Base-by-base conservation (phyloP, 2,113 vertebrate genomes). In the Alosa alosa region DNA sequence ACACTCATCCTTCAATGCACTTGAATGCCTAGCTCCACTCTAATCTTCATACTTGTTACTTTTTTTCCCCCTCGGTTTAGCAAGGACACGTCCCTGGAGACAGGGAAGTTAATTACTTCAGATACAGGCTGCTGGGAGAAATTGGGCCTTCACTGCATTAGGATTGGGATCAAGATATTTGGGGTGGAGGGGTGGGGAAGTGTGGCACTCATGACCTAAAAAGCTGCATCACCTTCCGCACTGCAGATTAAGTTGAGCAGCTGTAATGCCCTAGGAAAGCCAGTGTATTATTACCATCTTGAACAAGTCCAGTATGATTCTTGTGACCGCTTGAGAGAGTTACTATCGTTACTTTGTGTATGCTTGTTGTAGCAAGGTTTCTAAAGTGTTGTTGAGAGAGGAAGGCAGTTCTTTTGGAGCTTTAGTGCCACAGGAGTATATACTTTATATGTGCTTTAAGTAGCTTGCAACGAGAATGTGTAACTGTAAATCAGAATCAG, bases 61-160 rank as follows among this genome's bases (percentile, higher is more conserved):
- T 78, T 78, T 41, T 78, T 2, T 4, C 25, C 11, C 11, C 36
- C 36, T 78, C 9, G 15, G 72, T 78, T 78, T 78, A 78, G 72
- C 72, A 78, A 15, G 68, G 68, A 75, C 68, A 78, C 1, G 11
- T 78, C 25, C 72, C 72, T 1, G 36, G 31, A 78, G 72, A 78
- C 72, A 78, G 72, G 72, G 31, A 15, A 78, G 72, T 78, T 78
- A 78, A 78, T 78, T 78, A 39, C 72, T 78, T 78, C 36, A 13
- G 72, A 78, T 78, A 39, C 72, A 39, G 72, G 72, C 72, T 78
- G 13, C 72, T 13, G 10, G 31, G 31, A 17, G 72, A 6, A 78
- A 39, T 39, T 39, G 72, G 31, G 72, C 72, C 72, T 15, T 78
- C 36, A 78, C 25, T 36, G 15, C 36, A 39, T 78, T 36, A 78